phyloP scores from a whole-genome alignment of 2,888 invertebrate genomes.

The Beris morrisii region DNA sequence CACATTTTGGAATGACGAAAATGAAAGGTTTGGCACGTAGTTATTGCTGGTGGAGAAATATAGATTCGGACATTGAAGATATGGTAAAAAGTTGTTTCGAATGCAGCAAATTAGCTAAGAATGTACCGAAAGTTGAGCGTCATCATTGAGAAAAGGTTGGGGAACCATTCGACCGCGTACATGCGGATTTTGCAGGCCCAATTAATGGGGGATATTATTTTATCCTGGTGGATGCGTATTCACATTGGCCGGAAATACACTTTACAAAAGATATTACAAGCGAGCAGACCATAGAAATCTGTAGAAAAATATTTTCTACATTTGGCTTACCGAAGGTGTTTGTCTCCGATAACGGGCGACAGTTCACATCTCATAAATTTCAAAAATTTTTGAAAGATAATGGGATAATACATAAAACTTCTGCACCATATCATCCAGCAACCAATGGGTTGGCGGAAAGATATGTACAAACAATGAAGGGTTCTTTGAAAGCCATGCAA shows the following conservation, averaged over 20 bases:
- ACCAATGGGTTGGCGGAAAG: too few species aligned
- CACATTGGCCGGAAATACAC: slow-evolving; percentile 40
- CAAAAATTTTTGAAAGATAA: slow-evolving; percentile 14
- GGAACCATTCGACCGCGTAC: slow-evolving; percentile 41
- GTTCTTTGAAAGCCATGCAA: slow-evolving; percentile 2
- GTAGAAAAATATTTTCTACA: not conserved
- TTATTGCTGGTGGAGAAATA: slow-evolving; percentile 42
- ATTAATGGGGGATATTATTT: slow-evolving; percentile 7
- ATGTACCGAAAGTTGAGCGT: slow-evolving; percentile 35
- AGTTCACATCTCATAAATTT: slow-evolving; percentile 32
- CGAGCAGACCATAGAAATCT: slow-evolving; percentile 29
- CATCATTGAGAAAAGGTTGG: slow-evolving; percentile 38
- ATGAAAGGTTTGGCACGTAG: slow-evolving; percentile 40
- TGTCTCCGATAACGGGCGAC: slow-evolving; percentile 37
- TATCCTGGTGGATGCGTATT: slow-evolving; percentile 40
- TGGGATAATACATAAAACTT: slow-evolving; percentile 32
- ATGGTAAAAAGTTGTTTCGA: slow-evolving; percentile 36
- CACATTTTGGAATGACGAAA: slow-evolving; percentile 37
- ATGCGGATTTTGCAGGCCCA: slow-evolving; percentile 38
- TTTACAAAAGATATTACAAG: slow-evolving; percentile 4
- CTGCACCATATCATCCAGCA: not conserved
- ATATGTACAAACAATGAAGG: slow-evolving; percentile 8
- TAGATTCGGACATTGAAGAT: slow-evolving; percentile 42
- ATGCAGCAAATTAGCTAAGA: slow-evolving; percentile 30
- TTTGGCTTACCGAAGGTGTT: slow-evolving; percentile 33